Conservation (phyloP, 2,888 invertebrate species). For the Endotricha flammealis region DNA sequence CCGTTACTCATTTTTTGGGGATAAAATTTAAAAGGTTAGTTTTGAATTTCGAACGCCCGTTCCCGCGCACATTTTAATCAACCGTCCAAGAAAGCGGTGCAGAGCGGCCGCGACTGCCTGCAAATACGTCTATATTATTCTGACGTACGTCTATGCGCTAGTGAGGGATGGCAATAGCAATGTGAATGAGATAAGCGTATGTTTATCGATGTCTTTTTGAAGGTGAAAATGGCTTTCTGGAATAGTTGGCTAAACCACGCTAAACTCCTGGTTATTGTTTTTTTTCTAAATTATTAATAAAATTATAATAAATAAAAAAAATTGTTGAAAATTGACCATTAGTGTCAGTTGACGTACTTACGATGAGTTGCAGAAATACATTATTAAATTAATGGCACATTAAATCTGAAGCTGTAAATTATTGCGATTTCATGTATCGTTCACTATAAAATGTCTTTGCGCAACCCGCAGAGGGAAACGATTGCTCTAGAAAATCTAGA, state of each 20-base stretch:
- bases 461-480: no score
- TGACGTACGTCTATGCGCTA: constrained; percentile 34
- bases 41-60: constrained; percentile 20
- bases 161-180: constrained; percentile 31
- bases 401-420: no score
- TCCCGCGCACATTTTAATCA: constrained; percentile 41
- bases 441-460: no score
- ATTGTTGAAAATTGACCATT: no score
- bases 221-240: neutral
- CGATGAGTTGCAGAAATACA: no score
- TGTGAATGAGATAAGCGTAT: constrained; percentile 32
- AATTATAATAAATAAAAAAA: no score
- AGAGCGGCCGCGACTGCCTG: constrained; percentile 34
- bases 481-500: no score
- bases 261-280: no score
- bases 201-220: constrained; percentile 16
- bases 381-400: no score
- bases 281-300: no score
- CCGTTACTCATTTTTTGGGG: constrained; percentile 35
- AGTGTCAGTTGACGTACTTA: no score
- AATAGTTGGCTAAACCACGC: neutral
- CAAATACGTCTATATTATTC: constrained; percentile 29
- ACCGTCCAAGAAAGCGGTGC: constrained; percentile 24
- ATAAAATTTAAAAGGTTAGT: constrained; percentile 17
- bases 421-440: no score